phyloP scores from a whole-genome alignment of 37 sponge, comb jelly and placozoan genomes.

The Cladorhizidae sp. region DNA sequence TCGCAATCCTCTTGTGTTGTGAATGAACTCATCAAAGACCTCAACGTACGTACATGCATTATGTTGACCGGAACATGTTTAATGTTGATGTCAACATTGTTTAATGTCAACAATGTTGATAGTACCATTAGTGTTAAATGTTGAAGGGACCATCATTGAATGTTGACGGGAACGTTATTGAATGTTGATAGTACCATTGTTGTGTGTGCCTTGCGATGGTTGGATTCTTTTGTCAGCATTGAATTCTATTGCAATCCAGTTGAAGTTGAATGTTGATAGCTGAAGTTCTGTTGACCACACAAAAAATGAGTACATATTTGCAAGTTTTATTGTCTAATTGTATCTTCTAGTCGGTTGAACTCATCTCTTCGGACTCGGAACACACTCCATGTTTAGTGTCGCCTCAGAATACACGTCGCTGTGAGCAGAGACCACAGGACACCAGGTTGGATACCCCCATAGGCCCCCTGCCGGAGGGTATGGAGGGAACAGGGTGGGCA shows the following conservation, averaged over 20 bases:
- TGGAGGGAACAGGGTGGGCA: conserved; percentile 47
- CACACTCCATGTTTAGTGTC: conserved; percentile 56
- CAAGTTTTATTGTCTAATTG: not conserved
- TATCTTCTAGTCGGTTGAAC: conserved; percentile 58
- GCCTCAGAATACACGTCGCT: not conserved
- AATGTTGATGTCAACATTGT: too few relatives aligned
- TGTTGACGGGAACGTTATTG: too few relatives aligned
- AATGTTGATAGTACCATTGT: too few relatives aligned
- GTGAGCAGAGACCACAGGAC: not conserved
- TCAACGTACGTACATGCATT: conserved; percentile 68
- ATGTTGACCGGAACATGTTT: too few relatives aligned
- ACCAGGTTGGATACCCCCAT: not conserved
- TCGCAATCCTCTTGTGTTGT: conserved; percentile 48
- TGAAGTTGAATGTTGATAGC: too few relatives aligned
- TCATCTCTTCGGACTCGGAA: conserved; percentile 49
- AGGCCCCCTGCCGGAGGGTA: not conserved
- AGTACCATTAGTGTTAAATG: too few relatives aligned
- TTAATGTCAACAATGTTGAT: too few relatives aligned
- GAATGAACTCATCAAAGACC: conserved; percentile 76
- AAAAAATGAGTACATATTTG: not conserved
- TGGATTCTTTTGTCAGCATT: too few relatives aligned
- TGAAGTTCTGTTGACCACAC: not conserved
- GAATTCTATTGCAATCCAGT: too few relatives aligned
- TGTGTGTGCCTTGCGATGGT: too few relatives aligned
- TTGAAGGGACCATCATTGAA: too few relatives aligned